Evolutionary conservation across 2,797 vertebrate species (phyloP).

Genomic region (Oreortyx pictus): DNA sequence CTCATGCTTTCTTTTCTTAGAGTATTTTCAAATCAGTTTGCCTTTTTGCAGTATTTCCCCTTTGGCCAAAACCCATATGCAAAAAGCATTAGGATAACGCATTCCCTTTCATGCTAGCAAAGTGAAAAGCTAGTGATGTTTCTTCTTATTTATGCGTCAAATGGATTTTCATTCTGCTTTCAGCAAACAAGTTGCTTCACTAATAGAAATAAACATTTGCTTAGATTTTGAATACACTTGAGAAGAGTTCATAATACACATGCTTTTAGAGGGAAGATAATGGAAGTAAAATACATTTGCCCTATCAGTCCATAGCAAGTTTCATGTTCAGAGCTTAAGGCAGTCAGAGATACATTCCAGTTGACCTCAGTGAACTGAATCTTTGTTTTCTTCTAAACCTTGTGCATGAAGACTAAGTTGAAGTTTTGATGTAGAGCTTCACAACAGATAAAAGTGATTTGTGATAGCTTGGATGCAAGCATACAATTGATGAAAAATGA

Average conservation of each 20-base stretch:
- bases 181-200: background rate
- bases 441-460: background rate
- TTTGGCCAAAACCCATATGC: background rate
- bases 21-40: background rate
- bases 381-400: background rate
- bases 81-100: background rate
- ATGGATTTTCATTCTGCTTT: constrained; percentile 23
- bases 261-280: background rate
- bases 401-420: background rate
- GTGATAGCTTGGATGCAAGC: background rate
- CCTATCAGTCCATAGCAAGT: background rate
- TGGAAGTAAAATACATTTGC: background rate
- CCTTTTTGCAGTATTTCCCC: background rate
- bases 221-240: background rate
- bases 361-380: background rate
- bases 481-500: background rate
- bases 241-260: background rate
- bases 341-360: background rate
- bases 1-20: background rate
- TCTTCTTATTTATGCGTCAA: background rate
- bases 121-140: background rate
- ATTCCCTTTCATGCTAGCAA: background rate
- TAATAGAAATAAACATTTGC: background rate
- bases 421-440: background rate
- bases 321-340: background rate